Conservation (phyloP, 2,888 invertebrate genomes). For the Ophioninae sp. region DNA sequence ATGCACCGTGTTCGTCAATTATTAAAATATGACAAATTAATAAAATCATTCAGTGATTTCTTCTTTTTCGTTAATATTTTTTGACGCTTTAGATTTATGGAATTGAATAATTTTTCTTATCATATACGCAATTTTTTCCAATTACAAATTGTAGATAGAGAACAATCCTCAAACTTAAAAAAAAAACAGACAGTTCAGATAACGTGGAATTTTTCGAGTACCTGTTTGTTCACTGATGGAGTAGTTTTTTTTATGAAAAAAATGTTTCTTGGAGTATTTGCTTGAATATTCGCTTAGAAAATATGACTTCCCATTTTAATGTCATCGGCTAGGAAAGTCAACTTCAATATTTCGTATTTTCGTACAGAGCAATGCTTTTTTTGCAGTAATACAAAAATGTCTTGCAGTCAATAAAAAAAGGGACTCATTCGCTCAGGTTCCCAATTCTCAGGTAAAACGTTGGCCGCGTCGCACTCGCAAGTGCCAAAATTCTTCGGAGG, state of each 20-base stretch:
- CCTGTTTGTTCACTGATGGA: not conserved
- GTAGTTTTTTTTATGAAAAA: not conserved
- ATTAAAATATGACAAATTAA: not conserved
- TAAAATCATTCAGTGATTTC: not conserved
- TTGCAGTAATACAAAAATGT: not conserved
- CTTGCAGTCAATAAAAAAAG: slow-evolving; percentile 19
- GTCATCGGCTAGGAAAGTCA: not conserved
- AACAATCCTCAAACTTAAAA: not conserved
- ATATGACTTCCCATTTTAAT: not conserved
- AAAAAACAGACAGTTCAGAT: no score
- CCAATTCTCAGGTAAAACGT: slow-evolving; percentile 49
- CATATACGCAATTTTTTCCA: no score
- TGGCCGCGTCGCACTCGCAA: slow-evolving; percentile 41
- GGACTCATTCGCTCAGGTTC: slow-evolving; percentile 31
- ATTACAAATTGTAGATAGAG: no score
- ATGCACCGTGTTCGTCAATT: no score
- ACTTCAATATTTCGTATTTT: not conserved
- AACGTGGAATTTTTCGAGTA: no score
- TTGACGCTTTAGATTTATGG: not conserved
- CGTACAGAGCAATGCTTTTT: not conserved
- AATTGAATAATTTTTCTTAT: not conserved
- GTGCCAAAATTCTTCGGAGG: slow-evolving; percentile 39
- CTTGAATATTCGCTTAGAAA: not conserved
- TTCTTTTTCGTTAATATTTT: not conserved
- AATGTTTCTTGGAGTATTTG: not conserved